Base-by-base conservation (phyloP, 1,140 invertebrate species). In the Kradibia gibbosae region DNA sequence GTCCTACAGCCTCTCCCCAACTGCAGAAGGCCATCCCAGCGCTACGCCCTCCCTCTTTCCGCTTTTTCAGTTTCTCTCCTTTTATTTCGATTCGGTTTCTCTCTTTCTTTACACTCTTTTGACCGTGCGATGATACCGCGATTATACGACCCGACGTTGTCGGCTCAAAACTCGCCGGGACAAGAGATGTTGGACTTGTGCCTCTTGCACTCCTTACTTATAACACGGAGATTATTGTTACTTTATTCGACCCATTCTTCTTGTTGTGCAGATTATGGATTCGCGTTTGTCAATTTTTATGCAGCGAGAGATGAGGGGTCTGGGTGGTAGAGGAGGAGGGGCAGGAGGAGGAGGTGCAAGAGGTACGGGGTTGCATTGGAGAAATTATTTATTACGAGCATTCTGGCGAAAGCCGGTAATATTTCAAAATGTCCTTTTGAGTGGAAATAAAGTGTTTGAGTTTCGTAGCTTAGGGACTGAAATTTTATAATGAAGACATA, bases 91-190 rank as follows among this genome's bases (percentile, higher is more conserved):
- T 53, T 31, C 45, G 39, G 77, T 22, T 73, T 84, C 82, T 79
- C 82, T 85, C 70, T 76, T 84, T 82, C 71, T 78, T 48, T 74
- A 34, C 57, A 36, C 81, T 75, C 48, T 60, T 67, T 78, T 53
- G 36, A 7, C 1, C 36, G 7, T 36, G 34, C 73, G 79, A 81
- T 76, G 72, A 81, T 81, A 81, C 79, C 57, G 72, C 70, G 78
- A 53, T 25, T 31, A 11, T n/a, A 81, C 71, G 75, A 81, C 83
- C 20, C 48, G 84, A 75, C 82, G 87, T 88, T 88, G 86, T 86
- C 87, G 86, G 86, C 85, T 88, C 86, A 85, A 84, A 83, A 50
- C 11, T 62, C 20, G 31, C 45, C 4, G 22, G n/a, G 0, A 25
- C 17, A n/a, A n/a, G n/a, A n/a, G n/a, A n/a, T n/a, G n/a, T n/a